Percentiles rank a stretch among this genome's conserved stretches.
Conservation (phyloP, 2,797 vertebrate genomes). For the Adrianichthys oophorus region DNA sequence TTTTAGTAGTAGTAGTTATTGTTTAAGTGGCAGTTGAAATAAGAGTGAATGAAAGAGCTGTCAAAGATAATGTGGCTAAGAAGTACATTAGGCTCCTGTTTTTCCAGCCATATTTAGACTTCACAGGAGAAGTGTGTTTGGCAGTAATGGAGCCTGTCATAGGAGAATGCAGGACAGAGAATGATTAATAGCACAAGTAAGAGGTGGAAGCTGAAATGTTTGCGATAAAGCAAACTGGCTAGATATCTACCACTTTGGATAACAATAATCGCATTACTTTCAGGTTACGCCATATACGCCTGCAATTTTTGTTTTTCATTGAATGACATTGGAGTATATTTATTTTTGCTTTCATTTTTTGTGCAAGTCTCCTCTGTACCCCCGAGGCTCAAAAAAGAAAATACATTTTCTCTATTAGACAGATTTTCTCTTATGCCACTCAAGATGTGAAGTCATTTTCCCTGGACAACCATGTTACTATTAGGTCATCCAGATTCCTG, state of each 20-base stretch:
- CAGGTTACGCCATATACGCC: not conserved
- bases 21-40: slow-evolving; percentile 25
- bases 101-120: slow-evolving; percentile 36
- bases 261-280: not conserved
- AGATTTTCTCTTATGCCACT: slow-evolving; percentile 68
- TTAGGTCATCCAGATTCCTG: slow-evolving; percentile 44
- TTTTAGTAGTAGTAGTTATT: too few relatives aligned
- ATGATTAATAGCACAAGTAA: slow-evolving; percentile 16
- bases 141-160: slow-evolving; percentile 39
- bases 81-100: slow-evolving; percentile 43
- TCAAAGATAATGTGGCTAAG: slow-evolving; percentile 45
- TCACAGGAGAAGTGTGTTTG: slow-evolving; percentile 44
- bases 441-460: slow-evolving; percentile 64
- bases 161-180: slow-evolving; percentile 28
- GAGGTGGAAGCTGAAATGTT: slow-evolving; percentile 26
- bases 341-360: slow-evolving; percentile 26
- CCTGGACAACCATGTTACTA: slow-evolving; percentile 49
- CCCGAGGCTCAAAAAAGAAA: slow-evolving; percentile 37
- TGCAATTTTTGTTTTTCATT: too few relatives aligned
- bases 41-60: slow-evolving; percentile 41
- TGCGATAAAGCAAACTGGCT: not conserved
- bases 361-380: slow-evolving; percentile 24
- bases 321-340: slow-evolving; percentile 9
- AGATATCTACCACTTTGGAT: slow-evolving; percentile 1
- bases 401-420: slow-evolving; percentile 59